phyloP scores from a whole-genome alignment of 2,888 invertebrate species.

The Hypercompe scribonia region DNA sequence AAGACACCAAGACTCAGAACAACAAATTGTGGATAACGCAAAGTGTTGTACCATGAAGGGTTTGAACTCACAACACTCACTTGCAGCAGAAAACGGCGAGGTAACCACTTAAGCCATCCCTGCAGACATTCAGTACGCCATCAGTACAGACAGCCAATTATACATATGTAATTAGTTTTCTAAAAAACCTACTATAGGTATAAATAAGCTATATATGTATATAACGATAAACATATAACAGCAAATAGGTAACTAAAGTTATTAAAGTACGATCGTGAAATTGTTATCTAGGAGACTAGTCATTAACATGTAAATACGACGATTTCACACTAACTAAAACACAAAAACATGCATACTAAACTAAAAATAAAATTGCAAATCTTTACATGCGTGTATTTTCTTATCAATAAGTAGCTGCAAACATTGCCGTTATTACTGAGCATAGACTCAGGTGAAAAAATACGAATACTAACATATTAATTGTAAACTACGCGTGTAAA shows the following conservation, averaged over 20 bases:
- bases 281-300: neutral
- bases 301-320: neutral
- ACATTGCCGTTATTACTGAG: slow-evolving; percentile 25
- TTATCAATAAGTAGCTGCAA: slow-evolving; percentile 38
- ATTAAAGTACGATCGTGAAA: neutral
- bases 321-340: neutral
- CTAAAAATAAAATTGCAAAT: slow-evolving; percentile 34
- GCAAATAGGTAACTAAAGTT: neutral
- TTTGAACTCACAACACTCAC: no score
- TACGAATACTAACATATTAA: slow-evolving; percentile 40
- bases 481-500: slow-evolving; percentile 31
- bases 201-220: no score
- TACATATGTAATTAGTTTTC: no score
- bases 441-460: slow-evolving; percentile 39
- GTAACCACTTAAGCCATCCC: no score
- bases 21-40: no score
- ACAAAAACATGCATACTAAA: slow-evolving; percentile 15
- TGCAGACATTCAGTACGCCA: no score
- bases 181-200: no score
- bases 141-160: no score
- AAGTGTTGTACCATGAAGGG: no score
- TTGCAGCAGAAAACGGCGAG: no score
- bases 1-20: no score
- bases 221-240: no score
- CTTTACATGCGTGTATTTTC: slow-evolving; percentile 29